Base-by-base conservation (phyloP, 2,113 vertebrate species). In the Plestiodon gilberti region DNA sequence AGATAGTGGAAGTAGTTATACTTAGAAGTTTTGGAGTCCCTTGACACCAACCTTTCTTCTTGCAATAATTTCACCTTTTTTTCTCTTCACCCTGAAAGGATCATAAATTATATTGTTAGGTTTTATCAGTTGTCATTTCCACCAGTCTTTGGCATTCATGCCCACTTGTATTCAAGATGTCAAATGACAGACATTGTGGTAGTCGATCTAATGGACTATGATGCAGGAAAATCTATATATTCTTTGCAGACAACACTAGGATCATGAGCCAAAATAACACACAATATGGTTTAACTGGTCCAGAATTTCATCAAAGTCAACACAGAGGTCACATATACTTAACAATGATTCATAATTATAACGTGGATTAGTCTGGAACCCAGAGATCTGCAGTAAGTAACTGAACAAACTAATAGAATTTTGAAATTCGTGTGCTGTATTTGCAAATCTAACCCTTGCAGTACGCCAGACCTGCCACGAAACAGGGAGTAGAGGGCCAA, bases 211-310 rank as follows among this genome's bases (percentile, higher is more conserved):
- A 95, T 94, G 95, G 95, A 93, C 86, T 94, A 71, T 17, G 14
- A 22, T 86, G 89, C 84, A 93, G 93, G 90, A 93, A 92, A 90
- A 95, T 95, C 91, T 93, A 91, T 91, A 90, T 76, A 78, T 95
- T 95, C 94, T 64, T 82, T 90, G 74, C 79, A 89, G 90, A 84
- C 91, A 85, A 67, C 90, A 83, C 92, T 93, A 83, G 71, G 90
- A 95, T 88, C 95, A 92, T 89, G 94, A 96, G 91, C 76, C 81
- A 84, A 91, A 67, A 90, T 94, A 90, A 91, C 82, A 90, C 64
- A 70, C 71, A 93, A 25, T 95, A 86, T 93, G 96, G 93, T 85
- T 95, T 94, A 95, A 96, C 94, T 93, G 93, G 94, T 95, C 74
- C 90, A 89, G 90, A 73, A 92, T 87, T 94, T 94, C 86, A 90